A percentile compares a stretch with the other conserved stretches of the same genome.
These are phyloP conservation scores for Brachirus orientalis DNA, from an alignment of 2,113 vertebrate genomes.

Conservation along the genomic window DNA sequence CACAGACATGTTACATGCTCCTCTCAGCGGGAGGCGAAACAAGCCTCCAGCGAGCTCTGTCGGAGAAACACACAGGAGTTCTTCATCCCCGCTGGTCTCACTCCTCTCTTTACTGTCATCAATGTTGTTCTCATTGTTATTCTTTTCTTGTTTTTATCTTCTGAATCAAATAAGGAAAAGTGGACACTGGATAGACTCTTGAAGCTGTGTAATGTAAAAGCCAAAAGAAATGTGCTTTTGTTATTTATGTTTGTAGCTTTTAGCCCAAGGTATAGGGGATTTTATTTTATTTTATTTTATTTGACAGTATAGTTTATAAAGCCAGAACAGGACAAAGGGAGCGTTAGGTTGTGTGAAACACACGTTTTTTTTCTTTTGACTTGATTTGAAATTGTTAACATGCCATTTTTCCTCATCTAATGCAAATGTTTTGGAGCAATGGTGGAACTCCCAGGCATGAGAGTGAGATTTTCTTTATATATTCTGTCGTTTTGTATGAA, in stretches of 20 bases:
- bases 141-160: slow-evolving; percentile 53
- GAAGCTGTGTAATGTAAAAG: slow-evolving; percentile 80
- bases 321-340: slow-evolving; percentile 71
- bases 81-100: slow-evolving; percentile 44
- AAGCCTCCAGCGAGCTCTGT: slow-evolving; percentile 58
- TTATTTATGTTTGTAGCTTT: slow-evolving; percentile 83
- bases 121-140: slow-evolving; percentile 65
- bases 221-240: slow-evolving; percentile 82
- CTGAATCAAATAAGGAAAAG: slow-evolving; percentile 74
- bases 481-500: slow-evolving; percentile 77
- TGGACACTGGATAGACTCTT: slow-evolving; percentile 86
- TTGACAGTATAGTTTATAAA: slow-evolving; percentile 67
- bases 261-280: slow-evolving; percentile 67
- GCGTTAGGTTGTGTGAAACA: slow-evolving; percentile 62
- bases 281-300: slow-evolving; percentile 54
- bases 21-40: slow-evolving; percentile 16
- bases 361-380: slow-evolving; percentile 40
- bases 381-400: slow-evolving; percentile 37
- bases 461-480: slow-evolving; percentile 73
- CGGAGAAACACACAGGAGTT: slow-evolving; percentile 46
- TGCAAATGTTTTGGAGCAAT: slow-evolving; percentile 74
- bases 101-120: slow-evolving; percentile 42
- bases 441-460: slow-evolving; percentile 71
- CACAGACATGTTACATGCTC: slow-evolving; percentile 54
- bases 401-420: slow-evolving; percentile 74